phyloP scores from a whole-genome alignment of 2,113 vertebrate species.

The Glareola pratincola region DNA sequence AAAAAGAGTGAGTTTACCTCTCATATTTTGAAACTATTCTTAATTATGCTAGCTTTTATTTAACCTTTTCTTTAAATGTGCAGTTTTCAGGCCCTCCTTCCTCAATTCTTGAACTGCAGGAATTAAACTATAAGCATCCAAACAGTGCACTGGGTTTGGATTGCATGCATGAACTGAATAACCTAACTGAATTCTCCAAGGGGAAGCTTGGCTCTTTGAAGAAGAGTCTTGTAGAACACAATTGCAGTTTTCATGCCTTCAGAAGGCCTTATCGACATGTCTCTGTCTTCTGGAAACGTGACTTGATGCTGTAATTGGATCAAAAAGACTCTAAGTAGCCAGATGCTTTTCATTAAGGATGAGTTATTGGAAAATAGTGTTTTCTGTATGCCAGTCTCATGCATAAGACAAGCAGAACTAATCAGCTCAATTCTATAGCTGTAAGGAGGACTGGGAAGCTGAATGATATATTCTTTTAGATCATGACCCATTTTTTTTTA shows the following conservation, averaged over 20 bases:
- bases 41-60: background rate
- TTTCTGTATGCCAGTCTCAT: background rate
- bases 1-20: conserved; percentile 66
- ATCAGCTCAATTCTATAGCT: background rate
- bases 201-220: background rate
- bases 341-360: background rate
- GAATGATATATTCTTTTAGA: background rate
- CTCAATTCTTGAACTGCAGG: background rate
- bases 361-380: background rate
- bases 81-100: background rate
- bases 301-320: background rate
- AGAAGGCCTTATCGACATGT: background rate
- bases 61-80: rapidly evolving
- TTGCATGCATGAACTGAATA: background rate
- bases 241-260: background rate
- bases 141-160: background rate
- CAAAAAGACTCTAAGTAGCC: background rate
- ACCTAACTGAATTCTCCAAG: background rate
- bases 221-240: background rate
- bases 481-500: background rate
- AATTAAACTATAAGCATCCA: background rate
- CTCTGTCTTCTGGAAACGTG: background rate
- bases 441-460: background rate
- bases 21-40: background rate
- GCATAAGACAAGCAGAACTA: background rate